Conservation (phyloP, 2,797 vertebrate species). For the Perodicticus potto region DNA sequence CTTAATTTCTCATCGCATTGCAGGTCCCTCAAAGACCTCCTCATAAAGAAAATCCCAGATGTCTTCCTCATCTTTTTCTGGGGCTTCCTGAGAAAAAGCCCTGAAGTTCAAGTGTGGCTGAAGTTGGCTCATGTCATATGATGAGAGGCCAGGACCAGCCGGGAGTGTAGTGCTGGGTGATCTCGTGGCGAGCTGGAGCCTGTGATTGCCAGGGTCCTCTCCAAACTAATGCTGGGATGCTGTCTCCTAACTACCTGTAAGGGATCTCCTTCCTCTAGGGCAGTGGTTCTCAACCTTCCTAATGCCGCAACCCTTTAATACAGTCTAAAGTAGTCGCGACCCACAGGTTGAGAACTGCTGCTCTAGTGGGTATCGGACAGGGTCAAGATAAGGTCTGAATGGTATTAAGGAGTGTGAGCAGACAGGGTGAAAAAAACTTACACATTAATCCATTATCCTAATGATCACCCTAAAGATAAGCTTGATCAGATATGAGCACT, state of each 20-base stretch:
- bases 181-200: not conserved
- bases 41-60: not conserved
- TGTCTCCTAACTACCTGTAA: constrained; percentile 7
- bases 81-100: not conserved
- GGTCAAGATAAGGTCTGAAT: constrained; percentile 49
- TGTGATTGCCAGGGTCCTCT: not conserved
- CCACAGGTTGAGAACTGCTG: no score
- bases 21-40: not conserved
- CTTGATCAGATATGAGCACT: constrained; percentile 81
- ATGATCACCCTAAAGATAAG: constrained; percentile 80
- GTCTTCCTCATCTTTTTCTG: not conserved
- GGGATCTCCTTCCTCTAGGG: not conserved
- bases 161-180: not conserved
- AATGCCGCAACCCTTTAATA: no score
- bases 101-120: not conserved
- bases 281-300: no score
- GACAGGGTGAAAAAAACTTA: constrained; percentile 80
- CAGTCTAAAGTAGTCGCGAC: no score
- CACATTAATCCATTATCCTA: constrained; percentile 82
- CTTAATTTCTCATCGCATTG: not conserved
- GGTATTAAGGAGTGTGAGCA: constrained; percentile 59
- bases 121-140: not conserved
- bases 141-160: not conserved
- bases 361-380: not conserved
- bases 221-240: not conserved